Evolutionary conservation across 2,113 vertebrate species (phyloP).

Genomic region (Tringa solitaria): DNA sequence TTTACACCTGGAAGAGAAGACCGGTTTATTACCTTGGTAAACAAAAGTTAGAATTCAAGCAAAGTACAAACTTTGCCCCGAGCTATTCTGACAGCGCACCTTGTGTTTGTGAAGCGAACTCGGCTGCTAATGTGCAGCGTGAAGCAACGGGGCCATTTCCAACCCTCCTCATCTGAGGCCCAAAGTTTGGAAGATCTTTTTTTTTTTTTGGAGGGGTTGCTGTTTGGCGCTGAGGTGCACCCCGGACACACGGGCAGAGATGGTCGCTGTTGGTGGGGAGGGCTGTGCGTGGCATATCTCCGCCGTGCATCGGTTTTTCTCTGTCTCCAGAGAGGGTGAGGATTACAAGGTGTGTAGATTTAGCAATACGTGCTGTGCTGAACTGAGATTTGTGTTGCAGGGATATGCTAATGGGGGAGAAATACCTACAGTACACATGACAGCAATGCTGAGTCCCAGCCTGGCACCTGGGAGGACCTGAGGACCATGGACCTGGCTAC

Average conservation of each 20-base stretch:
- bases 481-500: neutral
- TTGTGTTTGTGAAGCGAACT: slow-evolving; percentile 77
- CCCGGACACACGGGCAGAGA: neutral
- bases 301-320: neutral
- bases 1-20: slow-evolving; percentile 81
- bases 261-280: neutral
- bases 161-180: slow-evolving; percentile 16
- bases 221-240: neutral
- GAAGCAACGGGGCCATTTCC: slow-evolving; percentile 53
- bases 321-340: neutral
- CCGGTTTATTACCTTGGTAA: slow-evolving; percentile 80
- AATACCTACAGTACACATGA: neutral
- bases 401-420: neutral
- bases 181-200: slow-evolving; percentile 58
- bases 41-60: slow-evolving; percentile 80
- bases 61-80: slow-evolving; percentile 83
- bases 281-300: neutral
- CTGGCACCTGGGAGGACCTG: neutral
- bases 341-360: neutral
- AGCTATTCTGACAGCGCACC: slow-evolving; percentile 76
- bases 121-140: slow-evolving; percentile 23
- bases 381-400: neutral
- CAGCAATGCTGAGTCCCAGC: neutral
- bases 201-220: neutral
- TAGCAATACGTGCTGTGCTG: neutral